Evolutionary conservation across 2,888 invertebrate genomes (phyloP).

Genomic region (Drosophila acutilabella): DNA sequence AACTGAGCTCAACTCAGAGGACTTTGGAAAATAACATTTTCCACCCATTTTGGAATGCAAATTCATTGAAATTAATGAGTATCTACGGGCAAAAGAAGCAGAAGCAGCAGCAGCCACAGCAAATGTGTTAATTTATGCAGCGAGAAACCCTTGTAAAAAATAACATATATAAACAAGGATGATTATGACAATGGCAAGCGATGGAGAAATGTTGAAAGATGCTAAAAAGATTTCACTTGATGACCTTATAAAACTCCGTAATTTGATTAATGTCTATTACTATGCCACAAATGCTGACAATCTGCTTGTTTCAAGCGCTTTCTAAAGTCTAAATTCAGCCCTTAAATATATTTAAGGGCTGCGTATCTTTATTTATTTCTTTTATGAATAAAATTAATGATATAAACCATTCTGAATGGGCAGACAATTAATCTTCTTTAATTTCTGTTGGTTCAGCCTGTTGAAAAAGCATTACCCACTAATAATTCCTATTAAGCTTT

Average conservation of each 20-base stretch:
- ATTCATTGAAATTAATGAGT: slow-evolving; percentile 59
- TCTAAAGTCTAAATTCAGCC: slow-evolving; percentile 2
- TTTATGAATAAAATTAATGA: slow-evolving; percentile 66
- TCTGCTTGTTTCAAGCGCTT: slow-evolving; percentile 29
- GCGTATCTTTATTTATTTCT: slow-evolving; percentile 27
- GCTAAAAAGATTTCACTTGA: slow-evolving; percentile 44
- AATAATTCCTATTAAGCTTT: slow-evolving; percentile 55
- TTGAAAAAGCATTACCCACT: slow-evolving; percentile 31
- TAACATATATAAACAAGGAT: slow-evolving; percentile 21
- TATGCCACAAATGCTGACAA: slow-evolving; percentile 33
- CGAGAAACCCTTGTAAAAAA: slow-evolving; percentile 1
- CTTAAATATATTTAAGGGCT: slow-evolving; percentile 24
- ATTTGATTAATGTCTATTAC: slow-evolving; percentile 67
- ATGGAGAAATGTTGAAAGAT: slow-evolving; percentile 34
- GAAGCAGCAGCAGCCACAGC: not conserved
- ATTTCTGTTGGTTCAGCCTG: slow-evolving; percentile 35
- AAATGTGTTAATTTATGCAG: slow-evolving; percentile 38
- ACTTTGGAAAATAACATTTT: not conserved
- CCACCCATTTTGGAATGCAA: slow-evolving; percentile 23
- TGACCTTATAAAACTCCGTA: slow-evolving; percentile 55
- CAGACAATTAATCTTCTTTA: slow-evolving; percentile 73
- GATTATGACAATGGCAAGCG: slow-evolving; percentile 35
- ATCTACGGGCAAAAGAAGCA: slow-evolving; percentile 9
- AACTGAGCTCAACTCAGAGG: slow-evolving; percentile 6
- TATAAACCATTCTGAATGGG: slow-evolving; percentile 54